These are phyloP conservation scores for Alouatta palliata DNA, from an alignment of 2,113 vertebrate genomes.

Conservation along the genomic window DNA sequence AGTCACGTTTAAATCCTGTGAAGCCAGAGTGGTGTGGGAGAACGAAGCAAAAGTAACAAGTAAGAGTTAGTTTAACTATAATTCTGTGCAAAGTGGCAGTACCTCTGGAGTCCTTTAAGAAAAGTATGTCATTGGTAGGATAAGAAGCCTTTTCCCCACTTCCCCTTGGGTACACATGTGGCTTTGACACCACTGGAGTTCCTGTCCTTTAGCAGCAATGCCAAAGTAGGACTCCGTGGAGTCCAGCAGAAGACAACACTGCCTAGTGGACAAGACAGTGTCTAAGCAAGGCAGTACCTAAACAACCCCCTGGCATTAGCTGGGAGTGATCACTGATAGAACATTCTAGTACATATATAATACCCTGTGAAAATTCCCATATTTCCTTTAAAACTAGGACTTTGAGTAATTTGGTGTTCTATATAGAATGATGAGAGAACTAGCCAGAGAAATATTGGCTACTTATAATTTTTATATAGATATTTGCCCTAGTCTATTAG, in stretches of 20 bases:
- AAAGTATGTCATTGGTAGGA: not conserved
- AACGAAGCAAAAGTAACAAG: not conserved
- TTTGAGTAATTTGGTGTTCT: not conserved
- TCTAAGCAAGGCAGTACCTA: not conserved
- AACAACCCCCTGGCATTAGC: not conserved
- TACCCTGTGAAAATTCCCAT: not conserved
- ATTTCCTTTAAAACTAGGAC: not conserved
- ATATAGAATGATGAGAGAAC: not conserved
- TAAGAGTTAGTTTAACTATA: not conserved
- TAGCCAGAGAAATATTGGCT: not conserved
- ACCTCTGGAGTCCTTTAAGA: not conserved
- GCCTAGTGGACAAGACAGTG: too few species aligned
- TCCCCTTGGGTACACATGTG: rapidly evolving
- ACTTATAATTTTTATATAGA: not conserved
- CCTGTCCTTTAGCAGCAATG: not conserved
- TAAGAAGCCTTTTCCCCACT: not conserved
- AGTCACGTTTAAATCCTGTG: not conserved
- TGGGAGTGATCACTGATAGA: not conserved
- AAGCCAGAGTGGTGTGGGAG: not conserved
- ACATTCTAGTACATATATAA: not conserved
- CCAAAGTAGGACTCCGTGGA: too few species aligned
- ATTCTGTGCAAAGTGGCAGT: not conserved
- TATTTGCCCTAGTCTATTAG: not conserved
- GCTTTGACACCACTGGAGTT: not conserved
- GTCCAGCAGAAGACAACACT: not conserved